Base-by-base conservation (phyloP, 1,140 invertebrate species). In the Euschistus heros region DNA sequence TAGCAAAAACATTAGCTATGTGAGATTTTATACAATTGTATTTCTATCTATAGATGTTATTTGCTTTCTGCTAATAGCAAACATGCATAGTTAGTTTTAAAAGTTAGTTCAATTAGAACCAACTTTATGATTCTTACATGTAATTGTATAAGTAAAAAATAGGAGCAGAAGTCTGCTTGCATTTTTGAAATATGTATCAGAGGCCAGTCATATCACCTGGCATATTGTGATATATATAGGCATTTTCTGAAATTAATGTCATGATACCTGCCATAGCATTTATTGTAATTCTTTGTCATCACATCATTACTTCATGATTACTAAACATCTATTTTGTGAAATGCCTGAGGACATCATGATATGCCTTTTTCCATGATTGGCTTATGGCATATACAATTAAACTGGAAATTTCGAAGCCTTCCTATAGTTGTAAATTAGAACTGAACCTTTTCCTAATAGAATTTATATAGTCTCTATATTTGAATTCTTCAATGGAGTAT, bases 1-100 rank as follows among this genome's bases (percentile, higher is more conserved):
- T 64, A 64, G 50, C 20, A 24, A 37, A 57, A 63, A 63, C 22
- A 63, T 18, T 33, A 62, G 20, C 13, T n/a, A 27, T 46, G 50
- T 47, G 50, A 64, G 42, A 62, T 66, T 66, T 66, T 66, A 63
- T 66, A 65, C 64, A 65, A 46, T 65, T 50, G 64, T 65, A 65
- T 60, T 65, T 65, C 54, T 65, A 65, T 65, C 57, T 65, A 44
- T 65, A 65, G 64, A 42, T 59, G 64, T 65, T 44, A 65, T 59
- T 59, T 60, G 55, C 52, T 65, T 65, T 52, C 62, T 46, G 26
- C 46, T 54, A 33, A 64, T 46, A 64, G 50, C 13, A 52, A 30
- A 26, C 46, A 54, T 52, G 50, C 63, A 33, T 64, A 52, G 20
- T 20, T 63, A 63, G 62, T 8, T 63, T 24, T 57, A 22, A 24